Evolutionary conservation across 1,140 invertebrate species (phyloP).

Genomic region (Brachystomella parvula): DNA sequence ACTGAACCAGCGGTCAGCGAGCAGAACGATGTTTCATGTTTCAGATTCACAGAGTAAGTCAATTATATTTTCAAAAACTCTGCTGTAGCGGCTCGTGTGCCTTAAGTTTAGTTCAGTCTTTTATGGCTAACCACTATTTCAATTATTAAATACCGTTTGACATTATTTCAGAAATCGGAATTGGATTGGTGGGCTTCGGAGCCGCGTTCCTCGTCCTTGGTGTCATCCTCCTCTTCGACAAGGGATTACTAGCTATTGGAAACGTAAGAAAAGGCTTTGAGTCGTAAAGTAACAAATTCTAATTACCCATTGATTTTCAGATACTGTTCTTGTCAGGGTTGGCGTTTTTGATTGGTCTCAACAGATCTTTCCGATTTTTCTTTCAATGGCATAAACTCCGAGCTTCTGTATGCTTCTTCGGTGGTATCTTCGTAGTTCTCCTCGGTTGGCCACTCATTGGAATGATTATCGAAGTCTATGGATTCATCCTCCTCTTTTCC

Average conservation of each 20-base stretch:
- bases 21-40: constrained; percentile 30
- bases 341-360: constrained; percentile 90
- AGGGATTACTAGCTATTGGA: constrained; percentile 93
- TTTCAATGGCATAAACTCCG: constrained; percentile 95
- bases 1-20: background rate
- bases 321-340: constrained; percentile 92
- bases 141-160: background rate
- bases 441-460: constrained; percentile 92
- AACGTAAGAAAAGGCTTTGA: constrained; percentile 64
- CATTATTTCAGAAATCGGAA: constrained; percentile 81
- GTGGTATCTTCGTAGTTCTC: constrained; percentile 89
- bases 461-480: constrained; percentile 90
- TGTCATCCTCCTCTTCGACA: constrained; percentile 91
- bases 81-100: background rate
- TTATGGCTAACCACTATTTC: background rate
- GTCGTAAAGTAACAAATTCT: background rate
- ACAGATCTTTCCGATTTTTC: constrained; percentile 93
- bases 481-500: constrained; percentile 67
- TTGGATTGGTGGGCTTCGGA: constrained; percentile 92
- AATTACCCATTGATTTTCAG: constrained; percentile 47
- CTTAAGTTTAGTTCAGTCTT: background rate
- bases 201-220: constrained; percentile 92
- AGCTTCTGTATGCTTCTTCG: constrained; percentile 85
- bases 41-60: constrained; percentile 36
- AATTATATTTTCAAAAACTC: background rate